Base-by-base conservation (phyloP, 2,113 vertebrate species). In the Dasyornis broadbenti region DNA sequence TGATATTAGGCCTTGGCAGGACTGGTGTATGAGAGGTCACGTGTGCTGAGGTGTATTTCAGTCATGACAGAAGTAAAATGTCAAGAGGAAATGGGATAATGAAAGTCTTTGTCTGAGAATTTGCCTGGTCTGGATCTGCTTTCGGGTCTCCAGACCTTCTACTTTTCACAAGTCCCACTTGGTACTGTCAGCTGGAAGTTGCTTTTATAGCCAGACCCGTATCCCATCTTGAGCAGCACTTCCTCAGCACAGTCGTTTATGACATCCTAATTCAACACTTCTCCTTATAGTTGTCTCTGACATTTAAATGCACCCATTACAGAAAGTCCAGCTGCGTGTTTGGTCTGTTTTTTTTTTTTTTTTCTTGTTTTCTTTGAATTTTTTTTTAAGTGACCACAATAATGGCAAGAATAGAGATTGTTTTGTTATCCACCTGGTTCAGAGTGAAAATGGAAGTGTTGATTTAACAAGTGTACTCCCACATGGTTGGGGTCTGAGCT, bases 281-380 rank as follows among this genome's bases (percentile, higher is more conserved):
- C 33, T 68, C 30, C 16, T 39, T 30, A 39, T 22, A 50, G 10
- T 59, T 24, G 39, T 9, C 24, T 86, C 65, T 56, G 22, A 64
- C 31, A 44, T 49, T 37, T 49, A 71, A 61, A 91, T 49, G 6
- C 8, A 56, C 0, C 0, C 10, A 64, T 70, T 42, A 35, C 33
- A 80, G 64, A 54, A 81, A 78, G 47, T 78, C 53, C 30, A 91
- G 6, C 15, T 66, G 11, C 28, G 18, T 82, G 8, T 15, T 64
- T 56, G 24, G 15, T 33, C 24, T 15, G 40, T 44, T 44, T 44
- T 44, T 7, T 44, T 44, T 49, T 1, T 10, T n/a, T 20, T 10
- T 40, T 24, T 23, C 11, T 23, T 10, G 19, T 45, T 11, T 44
- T 54, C 0, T 31, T 23, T 42, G 42, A 15, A 28, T 24, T 0